Evolutionary conservation across 1,140 invertebrate genomes (phyloP), one percentile per base, ranked within the genome.

Genomic region (Tribolium castaneum): DNA sequence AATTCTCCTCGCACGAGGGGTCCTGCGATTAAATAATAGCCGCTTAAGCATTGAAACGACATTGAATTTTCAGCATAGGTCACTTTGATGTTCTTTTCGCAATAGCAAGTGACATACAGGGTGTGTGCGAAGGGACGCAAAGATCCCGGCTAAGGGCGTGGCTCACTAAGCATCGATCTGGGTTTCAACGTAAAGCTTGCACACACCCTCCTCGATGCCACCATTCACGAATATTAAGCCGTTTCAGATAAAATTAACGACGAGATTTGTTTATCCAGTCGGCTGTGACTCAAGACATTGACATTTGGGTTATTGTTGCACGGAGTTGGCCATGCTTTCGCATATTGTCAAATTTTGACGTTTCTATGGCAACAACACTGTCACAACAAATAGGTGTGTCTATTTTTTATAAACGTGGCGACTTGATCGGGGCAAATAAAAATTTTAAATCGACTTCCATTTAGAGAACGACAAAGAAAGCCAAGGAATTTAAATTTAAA

Each of bases 131-230:
- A 51, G 70, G 70, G 70, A 39, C 45, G 70, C 50, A 56, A 56
- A 75, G 49, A 75, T 75, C 72, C 72, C 50, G 72, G 72, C 72
- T 75, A 75, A 75, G 72, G 72, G 72, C 72, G 72, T 75, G 72
- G 72, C 72, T 75, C 51, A 75, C 50, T 39, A 56, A 75, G 72
- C 50, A 75, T 75, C 72, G 72, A 75, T 75, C 72, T 56, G 72
- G 71, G 50, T 35, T n/a, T 56, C 51, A 59, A 16, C 72, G 50
- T 75, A 52, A 54, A 52, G 51, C 72, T 56, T 25, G 30, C 72
- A 75, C 51, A 56, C 72, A 73, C 49, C 49, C 71, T 52, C 51
- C 16, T 19, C 16, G 16, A 19, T 19, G 16, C 16, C 16, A 19
- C 16, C 4, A 30, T 30, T 30, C 25, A 30, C 25, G 25, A 30